Evolutionary conservation across 1,140 invertebrate species (phyloP).

Genomic region (Copidosoma floridanum): DNA sequence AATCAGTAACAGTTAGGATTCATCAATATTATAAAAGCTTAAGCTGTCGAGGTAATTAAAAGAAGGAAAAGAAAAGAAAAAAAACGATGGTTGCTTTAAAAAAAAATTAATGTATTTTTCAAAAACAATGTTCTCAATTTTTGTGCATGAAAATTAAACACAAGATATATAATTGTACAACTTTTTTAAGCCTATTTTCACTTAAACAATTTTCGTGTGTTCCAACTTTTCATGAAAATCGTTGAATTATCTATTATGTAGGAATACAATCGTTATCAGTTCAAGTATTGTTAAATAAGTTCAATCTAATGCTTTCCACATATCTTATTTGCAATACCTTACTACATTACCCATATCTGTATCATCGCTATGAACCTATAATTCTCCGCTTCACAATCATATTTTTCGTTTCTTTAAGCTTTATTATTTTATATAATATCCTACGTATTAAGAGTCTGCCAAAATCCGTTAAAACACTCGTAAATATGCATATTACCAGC

Average conservation of each 20-base stretch:
- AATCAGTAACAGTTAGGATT: slow-evolving; percentile 17
- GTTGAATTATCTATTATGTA: slow-evolving; percentile 9
- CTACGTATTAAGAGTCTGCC: slow-evolving; percentile 1
- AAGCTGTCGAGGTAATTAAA: too few species aligned
- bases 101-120: slow-evolving; percentile 1
- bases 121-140: background rate
- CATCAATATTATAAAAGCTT: too few species aligned
- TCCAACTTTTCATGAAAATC: background rate
- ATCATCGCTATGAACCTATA: slow-evolving; percentile 3
- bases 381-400: background rate
- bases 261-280: slow-evolving; percentile 22
- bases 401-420: slow-evolving; percentile 7
- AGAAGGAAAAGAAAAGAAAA: slow-evolving; percentile 18
- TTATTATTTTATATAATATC: background rate
- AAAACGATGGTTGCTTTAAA: background rate
- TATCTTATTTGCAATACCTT: slow-evolving; percentile 20
- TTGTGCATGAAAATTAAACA: slow-evolving; percentile 10
- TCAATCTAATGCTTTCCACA: slow-evolving; percentile 18
- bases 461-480: slow-evolving; percentile 6
- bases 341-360: slow-evolving; percentile 6
- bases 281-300: slow-evolving; percentile 22
- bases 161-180: slow-evolving; percentile 5
- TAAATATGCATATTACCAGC: too few species aligned
- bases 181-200: background rate
- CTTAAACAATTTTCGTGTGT: slow-evolving; percentile 1